Evolutionary conservation across 2,797 vertebrate genomes (phyloP), one percentile per base, ranked within the genome.

Genomic region (Microctenopoma lineatum): DNA sequence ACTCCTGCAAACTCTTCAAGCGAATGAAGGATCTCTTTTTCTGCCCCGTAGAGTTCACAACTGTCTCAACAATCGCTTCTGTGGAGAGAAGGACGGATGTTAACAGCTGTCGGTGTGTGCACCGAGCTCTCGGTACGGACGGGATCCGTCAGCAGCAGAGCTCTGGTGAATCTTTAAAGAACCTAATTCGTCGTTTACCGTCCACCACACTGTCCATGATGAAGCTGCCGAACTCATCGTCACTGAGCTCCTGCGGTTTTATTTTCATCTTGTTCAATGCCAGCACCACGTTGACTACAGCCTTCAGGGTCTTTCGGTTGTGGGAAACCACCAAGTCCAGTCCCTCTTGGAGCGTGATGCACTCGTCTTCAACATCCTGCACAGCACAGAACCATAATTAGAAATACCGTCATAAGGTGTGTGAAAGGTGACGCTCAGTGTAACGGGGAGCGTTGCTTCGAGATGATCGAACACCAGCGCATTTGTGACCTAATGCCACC

Each of bases 251-350:
- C 1, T 32, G 29, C 2, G 0, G 54, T 47, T 4, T 29, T 44
- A 0, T 66, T 0, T 70, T 86, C 59, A 92, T 45, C 58, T 50
- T 75, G 12, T 72, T 72, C 13, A 61, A 4, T 0, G 51, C 68
- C 14, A 92, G 25, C 38, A 91, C 0, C 63, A 92, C 21, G 6
- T 48, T 71, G 0, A 59, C 84, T 0, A 61, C 56, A 0, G 7
- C 13, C 21, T 11, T 51, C 75, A 92, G 48, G 11, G 32, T 75
- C 10, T 3, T 38, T 0, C 7, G 25, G 41, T 79, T 27, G 0
- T 0, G n/a, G 8, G 32, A 42, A 56, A 90, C 60, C 42, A 80
- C 48, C 77, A 92, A 34, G 0, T 75, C 44, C 12, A 90, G 29
- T 0, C 57, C 82, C 0, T 46, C 4, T 0, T 80, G 50, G 0